Conservation (phyloP, 2,113 vertebrate species). For the Bostrychus sinensis region DNA sequence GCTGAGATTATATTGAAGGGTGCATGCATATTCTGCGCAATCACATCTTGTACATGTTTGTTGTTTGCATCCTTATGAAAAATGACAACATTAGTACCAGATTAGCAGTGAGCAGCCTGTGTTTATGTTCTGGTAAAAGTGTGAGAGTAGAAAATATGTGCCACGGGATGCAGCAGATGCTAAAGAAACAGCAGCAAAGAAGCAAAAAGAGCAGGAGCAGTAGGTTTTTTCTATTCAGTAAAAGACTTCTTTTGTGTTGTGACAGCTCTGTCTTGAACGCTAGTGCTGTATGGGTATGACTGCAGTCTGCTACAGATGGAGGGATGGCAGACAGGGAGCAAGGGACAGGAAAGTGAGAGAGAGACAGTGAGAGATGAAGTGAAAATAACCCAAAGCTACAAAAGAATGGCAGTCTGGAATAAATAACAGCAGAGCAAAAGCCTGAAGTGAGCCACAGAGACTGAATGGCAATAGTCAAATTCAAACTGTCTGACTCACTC, state of each 20-base stretch:
- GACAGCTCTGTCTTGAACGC: constrained; percentile 52
- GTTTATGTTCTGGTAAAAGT: constrained; percentile 47
- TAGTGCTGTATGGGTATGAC: constrained; percentile 24
- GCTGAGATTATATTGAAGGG: background rate
- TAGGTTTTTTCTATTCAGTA: constrained; percentile 24
- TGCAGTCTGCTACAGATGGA: constrained; percentile 41
- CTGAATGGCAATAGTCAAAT: constrained; percentile 47
- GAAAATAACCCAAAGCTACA: constrained; percentile 59
- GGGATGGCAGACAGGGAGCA: constrained; percentile 13
- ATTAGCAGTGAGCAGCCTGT: constrained; percentile 47
- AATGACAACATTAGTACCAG: constrained; percentile 28
- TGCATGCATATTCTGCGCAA: constrained; percentile 1
- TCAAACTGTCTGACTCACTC: constrained; percentile 61
- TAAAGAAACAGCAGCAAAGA: constrained; percentile 23
- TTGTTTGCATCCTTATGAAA: constrained; percentile 23
- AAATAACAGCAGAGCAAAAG: constrained; percentile 27
- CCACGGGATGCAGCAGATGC: constrained; percentile 42
- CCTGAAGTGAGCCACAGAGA: constrained; percentile 26
- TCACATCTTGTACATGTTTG: constrained; percentile 17
- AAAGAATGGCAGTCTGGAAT: constrained; percentile 57
- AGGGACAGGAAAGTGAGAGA: background rate
- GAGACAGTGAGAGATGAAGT: constrained; percentile 24
- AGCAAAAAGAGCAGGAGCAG: constrained; percentile 23
- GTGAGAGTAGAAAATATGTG: constrained; percentile 43
- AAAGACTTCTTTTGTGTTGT: constrained; percentile 38